These are phyloP conservation scores for Spisula solida DNA, from an alignment of 2,888 invertebrate genomes.

Conservation along the genomic window DNA sequence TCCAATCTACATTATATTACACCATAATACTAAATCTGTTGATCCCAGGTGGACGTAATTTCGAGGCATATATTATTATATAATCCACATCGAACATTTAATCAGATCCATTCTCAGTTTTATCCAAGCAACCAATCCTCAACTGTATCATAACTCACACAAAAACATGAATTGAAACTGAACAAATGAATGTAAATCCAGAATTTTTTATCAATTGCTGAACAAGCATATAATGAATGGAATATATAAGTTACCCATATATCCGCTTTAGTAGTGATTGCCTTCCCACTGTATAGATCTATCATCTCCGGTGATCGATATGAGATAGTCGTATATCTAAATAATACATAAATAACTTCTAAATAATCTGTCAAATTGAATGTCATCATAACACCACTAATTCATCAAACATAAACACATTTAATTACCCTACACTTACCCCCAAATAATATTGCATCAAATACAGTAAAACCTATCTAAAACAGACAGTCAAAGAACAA, in stretches of 20 bases:
- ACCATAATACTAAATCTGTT: no score
- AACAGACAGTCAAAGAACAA: no score
- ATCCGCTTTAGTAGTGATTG: conserved; percentile 95
- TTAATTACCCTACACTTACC: no score
- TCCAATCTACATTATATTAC: no score
- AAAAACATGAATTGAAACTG: background rate
- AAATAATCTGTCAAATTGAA: conserved; percentile 15
- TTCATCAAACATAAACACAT: background rate
- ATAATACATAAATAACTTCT: conserved; percentile 60
- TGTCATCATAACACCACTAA: background rate
- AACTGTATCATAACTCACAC: background rate
- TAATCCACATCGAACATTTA: background rate
- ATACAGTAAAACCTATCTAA: no score
- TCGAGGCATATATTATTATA: background rate
- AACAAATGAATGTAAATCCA: background rate
- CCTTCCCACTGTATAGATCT: conserved; percentile 94
- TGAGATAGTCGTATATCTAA: conserved; percentile 94
- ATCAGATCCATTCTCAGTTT: background rate
- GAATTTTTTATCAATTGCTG: background rate
- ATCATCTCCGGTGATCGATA: conserved; percentile 98
- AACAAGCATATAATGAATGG: background rate
- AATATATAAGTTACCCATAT: conserved; percentile 91
- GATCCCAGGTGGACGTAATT: background rate
- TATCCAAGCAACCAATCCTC: background rate
- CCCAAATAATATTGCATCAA: no score